Base-by-base conservation (phyloP, 2,113 vertebrate species). In the Numida meleagris region DNA sequence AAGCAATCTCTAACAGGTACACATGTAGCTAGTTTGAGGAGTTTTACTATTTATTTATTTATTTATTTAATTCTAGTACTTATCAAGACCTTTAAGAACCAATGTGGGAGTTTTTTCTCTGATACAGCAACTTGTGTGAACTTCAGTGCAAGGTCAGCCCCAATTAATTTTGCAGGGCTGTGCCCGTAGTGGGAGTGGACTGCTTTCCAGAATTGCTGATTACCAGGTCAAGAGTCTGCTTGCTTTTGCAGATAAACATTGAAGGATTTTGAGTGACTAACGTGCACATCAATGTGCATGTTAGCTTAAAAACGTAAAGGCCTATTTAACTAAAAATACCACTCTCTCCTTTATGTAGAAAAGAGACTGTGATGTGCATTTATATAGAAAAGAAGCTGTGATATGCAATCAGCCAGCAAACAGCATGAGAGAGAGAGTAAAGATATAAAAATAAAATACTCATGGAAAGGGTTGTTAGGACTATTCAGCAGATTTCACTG, bases 121-220 rank as follows among this genome's bases (percentile, higher is more conserved):
- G 76, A 89, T 68, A 86, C 81, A 43, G 53, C 38, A 43, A 58
- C 38, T 74, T 10, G 66, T 50, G 50, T 85, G 57, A 81, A 77
- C 85, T 92, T 92, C 61, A 78, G 46, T 36, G 61, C 67, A 73
- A 94, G 72, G 82, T 89, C 89, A 89, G 66, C 23, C 48, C 72
- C 61, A 74, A 78, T 86, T 89, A 94, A 83, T 86, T 89, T 65
- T 40, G 16, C 73, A 82, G 50, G 29, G 67, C 50, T 59, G 72
- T 58, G 33, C 18, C 38, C 40, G 45, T 36, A 70, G 62, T 48
- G 67, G 77, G 72, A 82, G 33, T 73, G 10, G 57, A 58, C 73
- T 79, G 89, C 25, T 84, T 80, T 84, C 23, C 84, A 79, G 61
- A 74, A 48, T 10, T n/a, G 45, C 73, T 75, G 31, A 55, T 75